These are phyloP conservation scores for Rugalucina vietnamica DNA, from an alignment of 2,888 invertebrate genomes.

Conservation along the genomic window DNA sequence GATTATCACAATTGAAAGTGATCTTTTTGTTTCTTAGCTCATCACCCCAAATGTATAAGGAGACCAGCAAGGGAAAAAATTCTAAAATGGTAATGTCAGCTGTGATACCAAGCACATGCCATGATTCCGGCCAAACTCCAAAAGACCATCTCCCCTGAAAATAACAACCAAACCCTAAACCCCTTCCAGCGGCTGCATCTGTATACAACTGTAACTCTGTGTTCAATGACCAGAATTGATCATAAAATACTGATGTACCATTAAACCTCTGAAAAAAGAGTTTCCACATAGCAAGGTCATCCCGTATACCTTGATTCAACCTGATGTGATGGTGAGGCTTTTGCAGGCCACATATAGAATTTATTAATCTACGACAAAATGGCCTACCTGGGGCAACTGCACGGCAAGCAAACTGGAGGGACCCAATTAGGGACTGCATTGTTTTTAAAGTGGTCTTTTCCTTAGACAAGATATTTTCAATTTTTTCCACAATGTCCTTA, in stretches of 20 bases:
- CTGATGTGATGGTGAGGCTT: slow-evolving; percentile 13
- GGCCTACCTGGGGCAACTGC: background rate
- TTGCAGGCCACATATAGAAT: background rate
- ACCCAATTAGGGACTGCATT: background rate
- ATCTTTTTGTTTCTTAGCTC: slow-evolving; percentile 20
- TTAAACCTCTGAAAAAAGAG: background rate
- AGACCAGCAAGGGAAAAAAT: slow-evolving; percentile 25
- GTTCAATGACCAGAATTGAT: slow-evolving; percentile 18
- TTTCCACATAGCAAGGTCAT: slow-evolving; percentile 2
- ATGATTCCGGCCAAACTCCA: slow-evolving; percentile 13
- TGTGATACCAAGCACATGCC: slow-evolving; percentile 17
- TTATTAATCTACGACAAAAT: background rate
- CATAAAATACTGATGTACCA: slow-evolving; percentile 15
- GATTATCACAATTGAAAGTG: slow-evolving; percentile 33
- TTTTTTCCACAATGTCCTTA: background rate
- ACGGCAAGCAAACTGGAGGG: background rate
- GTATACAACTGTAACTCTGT: slow-evolving; percentile 19
- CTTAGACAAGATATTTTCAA: background rate
- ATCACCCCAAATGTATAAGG: slow-evolving; percentile 23
- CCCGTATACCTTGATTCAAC: background rate
- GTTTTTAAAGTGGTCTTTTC: background rate
- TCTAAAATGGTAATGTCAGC: slow-evolving; percentile 26
- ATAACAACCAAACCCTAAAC: slow-evolving; percentile 20
- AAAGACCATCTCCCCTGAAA: slow-evolving; percentile 26
- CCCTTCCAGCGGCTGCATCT: slow-evolving; percentile 17